A percentile compares a stretch with the other conserved stretches of the same genome.
These are phyloP conservation scores for Manacus vitellinus DNA, from an alignment of 2,113 vertebrate species.

Conservation along the genomic window DNA sequence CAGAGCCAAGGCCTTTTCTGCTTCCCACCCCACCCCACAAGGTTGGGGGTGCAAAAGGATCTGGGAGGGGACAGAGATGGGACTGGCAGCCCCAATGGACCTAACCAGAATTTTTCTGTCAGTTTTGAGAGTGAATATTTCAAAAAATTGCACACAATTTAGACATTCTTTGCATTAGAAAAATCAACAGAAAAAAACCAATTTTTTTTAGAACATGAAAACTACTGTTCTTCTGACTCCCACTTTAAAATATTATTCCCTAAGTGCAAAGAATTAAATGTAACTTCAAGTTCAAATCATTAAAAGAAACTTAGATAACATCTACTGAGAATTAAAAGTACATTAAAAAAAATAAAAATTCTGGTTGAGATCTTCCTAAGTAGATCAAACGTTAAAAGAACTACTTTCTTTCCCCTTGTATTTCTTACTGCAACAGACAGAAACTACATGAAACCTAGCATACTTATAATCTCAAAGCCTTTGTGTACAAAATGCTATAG, in stretches of 20 bases:
- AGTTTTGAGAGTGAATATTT: background rate
- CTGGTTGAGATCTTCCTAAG: background rate
- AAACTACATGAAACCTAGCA: background rate
- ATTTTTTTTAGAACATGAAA: background rate
- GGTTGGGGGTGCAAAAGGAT: background rate
- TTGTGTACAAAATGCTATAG: background rate
- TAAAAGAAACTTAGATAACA: background rate
- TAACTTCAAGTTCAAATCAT: background rate
- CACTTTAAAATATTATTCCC: background rate
- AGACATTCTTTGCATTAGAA: background rate
- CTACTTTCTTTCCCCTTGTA: rapidly evolving
- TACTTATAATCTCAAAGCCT: background rate
- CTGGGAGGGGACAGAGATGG: background rate
- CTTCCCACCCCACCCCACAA: background rate
- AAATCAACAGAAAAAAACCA: background rate
- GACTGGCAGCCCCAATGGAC: background rate
- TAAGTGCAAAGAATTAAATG: background rate
- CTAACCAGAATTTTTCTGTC: background rate
- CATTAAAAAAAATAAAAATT: background rate
- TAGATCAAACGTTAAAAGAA: background rate
- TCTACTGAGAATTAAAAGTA: background rate
- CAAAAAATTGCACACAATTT: background rate
- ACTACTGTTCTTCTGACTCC: background rate
- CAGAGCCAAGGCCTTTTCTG: background rate
- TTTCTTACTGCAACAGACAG: background rate